Evolutionary conservation across 2,888 invertebrate species (phyloP).

Genomic region (Amorpha juglandis): DNA sequence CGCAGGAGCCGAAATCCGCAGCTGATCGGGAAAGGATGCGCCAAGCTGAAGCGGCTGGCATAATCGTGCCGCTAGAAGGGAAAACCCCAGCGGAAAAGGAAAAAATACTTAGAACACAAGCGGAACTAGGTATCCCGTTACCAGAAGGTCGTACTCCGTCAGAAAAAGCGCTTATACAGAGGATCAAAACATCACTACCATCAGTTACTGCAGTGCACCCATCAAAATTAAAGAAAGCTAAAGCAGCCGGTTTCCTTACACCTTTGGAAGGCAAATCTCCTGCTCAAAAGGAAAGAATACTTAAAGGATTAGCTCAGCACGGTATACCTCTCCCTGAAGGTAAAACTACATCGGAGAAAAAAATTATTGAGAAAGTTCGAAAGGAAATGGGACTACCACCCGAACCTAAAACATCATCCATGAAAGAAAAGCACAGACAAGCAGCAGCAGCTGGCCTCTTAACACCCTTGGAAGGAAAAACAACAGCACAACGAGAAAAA

Average conservation of each 20-base stretch:
- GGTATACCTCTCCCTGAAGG: slow-evolving; percentile 44
- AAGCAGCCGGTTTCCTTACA: slow-evolving; percentile 39
- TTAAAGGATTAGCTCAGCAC: slow-evolving; percentile 36
- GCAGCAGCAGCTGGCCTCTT: slow-evolving; percentile 41
- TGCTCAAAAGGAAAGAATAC: slow-evolving; percentile 41
- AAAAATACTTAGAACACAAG: slow-evolving; percentile 40
- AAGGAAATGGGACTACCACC: slow-evolving; percentile 43
- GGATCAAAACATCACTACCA: slow-evolving; percentile 27
- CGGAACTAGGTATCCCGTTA: slow-evolving; percentile 40
- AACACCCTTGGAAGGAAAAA: slow-evolving; percentile 48
- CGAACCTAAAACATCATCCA: slow-evolving; percentile 39
- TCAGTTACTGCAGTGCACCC: slow-evolving; percentile 17
- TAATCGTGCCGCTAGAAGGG: slow-evolving; percentile 38
- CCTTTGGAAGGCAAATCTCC: slow-evolving; percentile 41
- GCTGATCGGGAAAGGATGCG: slow-evolving; percentile 35
- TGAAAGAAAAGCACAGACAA: slow-evolving; percentile 37
- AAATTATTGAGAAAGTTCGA: slow-evolving; percentile 40
- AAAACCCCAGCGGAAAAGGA: slow-evolving; percentile 43
- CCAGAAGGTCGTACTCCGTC: slow-evolving; percentile 47
- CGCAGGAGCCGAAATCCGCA: slow-evolving; percentile 32
- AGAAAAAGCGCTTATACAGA: slow-evolving; percentile 43
- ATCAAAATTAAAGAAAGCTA: slow-evolving; percentile 35
- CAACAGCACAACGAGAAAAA: slow-evolving; percentile 43
- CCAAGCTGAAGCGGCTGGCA: slow-evolving; percentile 44
- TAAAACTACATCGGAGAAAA: slow-evolving; percentile 43